A percentile compares a stretch with the other conserved stretches of the same genome.
Evolutionary conservation across 2,888 invertebrate genomes (phyloP).

Genomic region (Hesperia comma): DNA sequence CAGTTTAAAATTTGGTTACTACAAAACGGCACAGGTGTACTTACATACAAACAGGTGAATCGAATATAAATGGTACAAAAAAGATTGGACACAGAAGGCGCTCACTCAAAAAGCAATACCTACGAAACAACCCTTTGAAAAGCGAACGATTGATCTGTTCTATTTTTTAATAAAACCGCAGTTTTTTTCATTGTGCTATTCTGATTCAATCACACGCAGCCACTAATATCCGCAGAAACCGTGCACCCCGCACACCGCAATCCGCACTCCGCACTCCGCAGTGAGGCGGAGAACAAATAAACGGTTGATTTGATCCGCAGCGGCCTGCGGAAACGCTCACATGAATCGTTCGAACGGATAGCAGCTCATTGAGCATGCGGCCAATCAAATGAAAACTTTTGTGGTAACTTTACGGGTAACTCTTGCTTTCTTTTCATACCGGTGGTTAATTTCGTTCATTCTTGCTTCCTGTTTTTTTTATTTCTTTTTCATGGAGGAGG

Average conservation of each 20-base stretch:
- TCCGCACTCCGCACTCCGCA: slow-evolving; percentile 14
- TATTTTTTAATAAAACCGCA: slow-evolving; percentile 36
- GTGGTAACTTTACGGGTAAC: slow-evolving; percentile 2
- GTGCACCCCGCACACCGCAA: slow-evolving; percentile 22
- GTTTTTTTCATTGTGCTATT: slow-evolving; percentile 43
- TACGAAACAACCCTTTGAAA: slow-evolving; percentile 10
- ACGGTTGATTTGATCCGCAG: slow-evolving; percentile 66
- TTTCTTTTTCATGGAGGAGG: too few relatives aligned
- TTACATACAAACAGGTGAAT: too few relatives aligned
- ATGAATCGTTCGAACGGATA: slow-evolving; percentile 23
- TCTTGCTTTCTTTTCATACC: too few relatives aligned
- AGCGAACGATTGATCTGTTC: slow-evolving; percentile 21
- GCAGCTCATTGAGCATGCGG: slow-evolving; percentile 19
- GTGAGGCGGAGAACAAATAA: slow-evolving; percentile 58
- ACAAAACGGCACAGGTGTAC: too few relatives aligned
- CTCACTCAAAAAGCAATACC: background rate
- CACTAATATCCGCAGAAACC: slow-evolving; percentile 47
- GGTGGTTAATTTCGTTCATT: too few relatives aligned
- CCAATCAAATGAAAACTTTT: slow-evolving; percentile 24
- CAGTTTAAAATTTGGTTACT: too few relatives aligned
- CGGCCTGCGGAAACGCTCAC: slow-evolving; percentile 31
- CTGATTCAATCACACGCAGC: slow-evolving; percentile 47
- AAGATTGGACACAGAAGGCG: background rate
- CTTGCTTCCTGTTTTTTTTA: too few relatives aligned
- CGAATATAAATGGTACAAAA: too few relatives aligned